Percentiles rank a stretch among this genome's conserved stretches.
phyloP scores from a whole-genome alignment of 2,888 invertebrate genomes.

The Drosophila multiciliata region DNA sequence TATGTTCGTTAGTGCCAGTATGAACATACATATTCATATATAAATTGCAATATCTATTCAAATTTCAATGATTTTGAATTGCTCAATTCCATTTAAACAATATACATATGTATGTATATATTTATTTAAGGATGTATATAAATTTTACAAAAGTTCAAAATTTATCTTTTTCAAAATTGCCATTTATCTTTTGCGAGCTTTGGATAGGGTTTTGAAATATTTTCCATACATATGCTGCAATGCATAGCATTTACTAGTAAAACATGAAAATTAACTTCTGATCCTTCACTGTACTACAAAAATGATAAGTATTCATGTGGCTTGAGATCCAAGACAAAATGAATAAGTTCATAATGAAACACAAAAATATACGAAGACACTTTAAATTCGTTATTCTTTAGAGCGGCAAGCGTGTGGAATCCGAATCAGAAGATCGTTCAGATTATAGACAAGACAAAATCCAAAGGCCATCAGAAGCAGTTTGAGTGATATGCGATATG shows the following conservation, averaged over 20 bases:
- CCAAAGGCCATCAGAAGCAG: slow-evolving; percentile 38
- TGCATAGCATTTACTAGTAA: background rate
- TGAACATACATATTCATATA: slow-evolving; percentile 22
- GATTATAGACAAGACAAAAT: slow-evolving; percentile 9
- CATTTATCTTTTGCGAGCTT: background rate
- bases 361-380: slow-evolving; percentile 8
- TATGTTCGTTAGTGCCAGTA: slow-evolving; percentile 12
- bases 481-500: slow-evolving; percentile 53
- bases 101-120: slow-evolving; percentile 12
- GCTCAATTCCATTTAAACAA: slow-evolving; percentile 55
- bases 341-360: background rate
- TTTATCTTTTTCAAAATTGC: slow-evolving; percentile 5
- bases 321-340: background rate
- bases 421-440: slow-evolving; percentile 45
- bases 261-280: background rate
- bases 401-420: slow-evolving; percentile 16
- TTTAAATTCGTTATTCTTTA: slow-evolving; percentile 24
- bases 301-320: background rate
- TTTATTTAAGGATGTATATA: slow-evolving; percentile 8
- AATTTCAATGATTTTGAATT: slow-evolving; percentile 11
- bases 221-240: background rate
- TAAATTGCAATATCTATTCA: slow-evolving; percentile 16
- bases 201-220: background rate
- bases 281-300: slow-evolving; percentile 1
- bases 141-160: slow-evolving; percentile 11